Base-by-base conservation (phyloP, 2,113 vertebrate species). In the Cariama cristata region DNA sequence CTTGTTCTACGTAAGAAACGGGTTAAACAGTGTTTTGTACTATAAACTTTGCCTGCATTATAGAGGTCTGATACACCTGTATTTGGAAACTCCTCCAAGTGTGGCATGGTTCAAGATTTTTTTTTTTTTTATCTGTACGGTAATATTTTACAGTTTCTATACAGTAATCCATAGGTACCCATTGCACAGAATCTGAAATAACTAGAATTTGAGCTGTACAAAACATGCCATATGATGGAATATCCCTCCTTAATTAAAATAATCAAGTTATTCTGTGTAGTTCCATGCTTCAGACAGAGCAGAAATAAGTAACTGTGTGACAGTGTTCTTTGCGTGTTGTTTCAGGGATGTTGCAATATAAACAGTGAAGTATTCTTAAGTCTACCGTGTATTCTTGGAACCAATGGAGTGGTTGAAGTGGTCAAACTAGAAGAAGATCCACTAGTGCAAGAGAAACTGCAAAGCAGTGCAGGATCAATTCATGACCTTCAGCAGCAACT, bases 341-440 rank as follows among this genome's bases (percentile, higher is more conserved):
- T 97, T 93, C 79, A 99, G 99, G 99, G 99, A 24, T 99, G 98
- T 97, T 98, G 98, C 35, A 98, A 97, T 88, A 98, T 99, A 72
- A 98, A 98, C 28, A 97, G 97, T 7, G 99, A 99, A 94, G 99
- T 99, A 42, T 99, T 99, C 98, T 98, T 99, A 97, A 99, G 99
- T 93, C 94, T 99, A 38, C 99, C 99, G 0, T 99, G 99, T 82
- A 42, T 99, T 42, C 97, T 99, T 94, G 99, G 99, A 79, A 81
- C 64, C 15, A 96, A 40, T 2, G 99, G 99, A 16, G 98, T 99
- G 69, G 97, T 91, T 3, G 98, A 99, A 77, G 86, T 98, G 72
- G 97, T 99, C 17, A 97, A 97, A n/a, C 97, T 98, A 38, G 97
- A 98, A 80, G 98, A 98, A 47, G 96, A 98, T 76, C 98, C 98